Evolutionary conservation across 1,140 invertebrate species (phyloP).

Genomic region (Sarcophaga peregrina): DNA sequence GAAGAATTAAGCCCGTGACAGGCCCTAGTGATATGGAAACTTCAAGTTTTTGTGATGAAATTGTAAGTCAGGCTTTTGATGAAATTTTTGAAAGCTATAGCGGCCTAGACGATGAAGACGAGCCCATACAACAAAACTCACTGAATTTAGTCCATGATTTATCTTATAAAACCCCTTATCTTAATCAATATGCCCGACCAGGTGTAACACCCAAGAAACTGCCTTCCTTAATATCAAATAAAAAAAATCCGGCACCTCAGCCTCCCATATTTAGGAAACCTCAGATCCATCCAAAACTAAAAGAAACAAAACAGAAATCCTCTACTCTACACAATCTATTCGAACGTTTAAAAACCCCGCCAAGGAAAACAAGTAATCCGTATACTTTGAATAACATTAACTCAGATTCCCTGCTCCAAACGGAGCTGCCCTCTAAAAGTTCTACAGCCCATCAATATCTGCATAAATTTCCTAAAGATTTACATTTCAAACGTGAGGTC

Average conservation of each 20-base stretch:
- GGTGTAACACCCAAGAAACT: constrained; percentile 58
- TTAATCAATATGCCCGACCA: constrained; percentile 46
- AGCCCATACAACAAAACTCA: constrained; percentile 37
- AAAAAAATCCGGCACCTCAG: constrained; percentile 55
- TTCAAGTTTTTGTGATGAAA: constrained; percentile 51
- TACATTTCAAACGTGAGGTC: constrained; percentile 49
- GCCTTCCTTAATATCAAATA: constrained; percentile 30
- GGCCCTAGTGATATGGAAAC: constrained; percentile 45
- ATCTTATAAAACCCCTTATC: constrained; percentile 47
- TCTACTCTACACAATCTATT: constrained; percentile 59
- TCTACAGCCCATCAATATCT: constrained; percentile 1
- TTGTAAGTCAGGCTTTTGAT: constrained; percentile 63
- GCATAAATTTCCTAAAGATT: constrained; percentile 55
- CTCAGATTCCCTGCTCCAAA: constrained; percentile 53
- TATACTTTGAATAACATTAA: constrained; percentile 41
- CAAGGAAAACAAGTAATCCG: constrained; percentile 38
- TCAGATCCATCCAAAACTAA: not conserved
- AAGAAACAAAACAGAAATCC: constrained; percentile 50
- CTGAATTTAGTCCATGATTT: constrained; percentile 43
- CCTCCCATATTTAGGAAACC: not conserved
- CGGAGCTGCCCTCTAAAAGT: not conserved
- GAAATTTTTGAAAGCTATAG: constrained; percentile 60
- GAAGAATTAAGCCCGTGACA: not conserved
- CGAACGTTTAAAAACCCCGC: constrained; percentile 51
- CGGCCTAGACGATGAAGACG: constrained; percentile 53